These are phyloP conservation scores for Anarrhichthys ocellatus DNA, from an alignment of 2,113 vertebrate species.

Conservation along the genomic window DNA sequence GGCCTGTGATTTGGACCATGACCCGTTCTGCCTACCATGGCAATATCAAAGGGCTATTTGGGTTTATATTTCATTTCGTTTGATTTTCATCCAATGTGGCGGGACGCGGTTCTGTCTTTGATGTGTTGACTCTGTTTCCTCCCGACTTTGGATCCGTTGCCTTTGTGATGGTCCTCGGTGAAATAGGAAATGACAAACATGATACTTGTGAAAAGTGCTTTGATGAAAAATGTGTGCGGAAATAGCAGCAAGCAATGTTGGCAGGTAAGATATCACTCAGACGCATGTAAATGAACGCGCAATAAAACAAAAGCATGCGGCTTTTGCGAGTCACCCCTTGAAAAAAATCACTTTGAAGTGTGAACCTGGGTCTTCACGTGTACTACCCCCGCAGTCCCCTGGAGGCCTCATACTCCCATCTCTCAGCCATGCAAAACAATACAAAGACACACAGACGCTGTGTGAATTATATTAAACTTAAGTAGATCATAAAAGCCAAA, in stretches of 20 bases:
- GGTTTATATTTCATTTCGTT: slow-evolving; percentile 11
- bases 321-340: neutral
- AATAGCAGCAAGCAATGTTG: slow-evolving; percentile 15
- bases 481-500: slow-evolving; percentile 9
- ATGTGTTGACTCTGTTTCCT: slow-evolving; percentile 5
- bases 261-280: neutral
- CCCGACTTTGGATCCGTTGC: neutral
- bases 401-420: neutral
- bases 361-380: neutral
- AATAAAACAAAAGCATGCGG: neutral
- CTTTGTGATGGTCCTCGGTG: slow-evolving; percentile 28
- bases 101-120: slow-evolving; percentile 9
- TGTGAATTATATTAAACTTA: neutral
- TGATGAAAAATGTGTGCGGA: slow-evolving; percentile 17
- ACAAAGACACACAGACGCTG: neutral
- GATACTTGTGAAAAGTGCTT: neutral
- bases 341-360: slow-evolving; percentile 28
- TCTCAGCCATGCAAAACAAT: neutral
- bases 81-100: slow-evolving; percentile 20
- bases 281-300: slow-evolving; percentile 1
- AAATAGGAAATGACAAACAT: slow-evolving; percentile 5
- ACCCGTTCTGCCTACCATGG: neutral
- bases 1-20: slow-evolving; percentile 22
- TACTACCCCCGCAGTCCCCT: neutral
- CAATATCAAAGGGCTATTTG: slow-evolving; percentile 18